phyloP scores from a whole-genome alignment of 30 jellyfish, hydroid and myxozoan genomes.

The Chrysaora quinquecirrha region DNA sequence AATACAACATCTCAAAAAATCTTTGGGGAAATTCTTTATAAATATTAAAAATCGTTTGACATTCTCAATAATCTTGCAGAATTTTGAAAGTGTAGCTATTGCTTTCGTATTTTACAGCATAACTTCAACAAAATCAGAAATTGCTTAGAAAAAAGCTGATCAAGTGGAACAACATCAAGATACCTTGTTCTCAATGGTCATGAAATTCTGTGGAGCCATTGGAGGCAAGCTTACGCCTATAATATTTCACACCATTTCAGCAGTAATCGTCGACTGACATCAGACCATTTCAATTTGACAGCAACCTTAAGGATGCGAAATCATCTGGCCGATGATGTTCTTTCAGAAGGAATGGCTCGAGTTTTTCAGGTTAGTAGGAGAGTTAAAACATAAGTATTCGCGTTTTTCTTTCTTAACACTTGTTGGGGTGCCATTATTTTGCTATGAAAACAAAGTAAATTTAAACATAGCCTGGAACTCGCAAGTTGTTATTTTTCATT shows the following conservation, averaged over 20 bases:
- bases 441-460: too few species aligned
- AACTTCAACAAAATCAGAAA: not conserved
- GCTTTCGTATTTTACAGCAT: not conserved
- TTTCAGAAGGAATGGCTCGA: conserved; percentile 1
- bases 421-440: not conserved
- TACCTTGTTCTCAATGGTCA: not conserved
- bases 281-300: conserved; percentile 10
- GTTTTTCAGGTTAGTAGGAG: conserved; percentile 8
- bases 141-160: not conserved
- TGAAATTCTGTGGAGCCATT: conserved; percentile 7
- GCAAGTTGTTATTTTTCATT: too few species aligned
- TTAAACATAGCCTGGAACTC: too few species aligned
- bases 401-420: not conserved
- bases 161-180: not conserved
- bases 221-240: conserved; percentile 6
- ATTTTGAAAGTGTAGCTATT: not conserved
- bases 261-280: conserved; percentile 9
- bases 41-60: too few species aligned
- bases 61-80: too few species aligned
- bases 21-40: too few species aligned
- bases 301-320: conserved; percentile 19
- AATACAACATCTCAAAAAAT: too few species aligned
- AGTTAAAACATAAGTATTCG: not conserved
- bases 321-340: too few species aligned
- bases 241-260: conserved; percentile 11